Evolutionary conservation across 2,888 invertebrate species (phyloP).

Genomic region (Tinea trinotella): DNA sequence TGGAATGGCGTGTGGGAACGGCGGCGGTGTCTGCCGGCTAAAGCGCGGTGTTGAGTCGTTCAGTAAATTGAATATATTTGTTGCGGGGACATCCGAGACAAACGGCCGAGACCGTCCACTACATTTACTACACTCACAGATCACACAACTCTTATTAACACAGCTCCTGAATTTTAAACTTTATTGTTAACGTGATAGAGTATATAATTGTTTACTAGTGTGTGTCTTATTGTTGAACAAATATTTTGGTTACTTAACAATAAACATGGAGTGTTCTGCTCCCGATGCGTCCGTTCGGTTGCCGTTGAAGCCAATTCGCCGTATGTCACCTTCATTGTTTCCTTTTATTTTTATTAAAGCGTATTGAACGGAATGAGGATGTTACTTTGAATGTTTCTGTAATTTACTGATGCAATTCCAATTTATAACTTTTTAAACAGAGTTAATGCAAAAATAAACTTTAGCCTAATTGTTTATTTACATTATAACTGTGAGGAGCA

Average conservation of each 20-base stretch:
- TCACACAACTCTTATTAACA: not conserved
- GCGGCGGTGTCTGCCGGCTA: constrained; percentile 5
- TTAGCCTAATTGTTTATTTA: no score
- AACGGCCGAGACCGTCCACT: constrained; percentile 14
- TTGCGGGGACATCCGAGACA: constrained; percentile 11
- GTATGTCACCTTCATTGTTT: constrained; percentile 6
- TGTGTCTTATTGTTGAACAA: not conserved
- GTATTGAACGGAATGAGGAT: constrained; percentile 6
- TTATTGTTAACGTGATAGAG: not conserved
- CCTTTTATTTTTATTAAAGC: not conserved
- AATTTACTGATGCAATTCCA: not conserved
- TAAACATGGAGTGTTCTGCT: constrained; percentile 14
- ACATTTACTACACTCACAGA: not conserved
- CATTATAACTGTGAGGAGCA: no score
- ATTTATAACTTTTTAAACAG: not conserved
- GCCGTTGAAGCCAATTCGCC: constrained; percentile 6
- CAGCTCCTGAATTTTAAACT: not conserved
- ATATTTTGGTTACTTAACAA: not conserved
- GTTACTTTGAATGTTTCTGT: constrained; percentile 3
- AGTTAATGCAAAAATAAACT: no score
- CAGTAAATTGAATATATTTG: constrained; percentile 14
- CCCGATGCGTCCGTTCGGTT: constrained; percentile 3
- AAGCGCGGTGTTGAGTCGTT: constrained; percentile 8
- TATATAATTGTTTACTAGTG: not conserved
- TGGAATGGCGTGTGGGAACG: constrained; percentile 11